Base-by-base conservation (phyloP, 1,140 invertebrate genomes). In the Chironomus striatipennis region DNA sequence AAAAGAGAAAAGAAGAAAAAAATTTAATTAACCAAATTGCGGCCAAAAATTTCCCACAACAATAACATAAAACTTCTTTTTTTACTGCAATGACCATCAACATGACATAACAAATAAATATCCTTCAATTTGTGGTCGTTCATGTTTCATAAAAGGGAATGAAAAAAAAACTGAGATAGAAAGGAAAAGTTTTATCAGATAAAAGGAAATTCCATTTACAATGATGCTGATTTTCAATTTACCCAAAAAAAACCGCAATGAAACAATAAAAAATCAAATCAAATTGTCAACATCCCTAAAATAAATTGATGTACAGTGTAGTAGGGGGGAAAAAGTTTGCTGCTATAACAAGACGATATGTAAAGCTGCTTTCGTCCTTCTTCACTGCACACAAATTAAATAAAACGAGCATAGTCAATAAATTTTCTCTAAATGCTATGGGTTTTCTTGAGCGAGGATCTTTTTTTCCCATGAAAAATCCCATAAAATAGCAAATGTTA, bases 211-310 rank as follows among this genome's bases (percentile, higher is more conserved):
- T 57, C 47, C 47, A 57, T 57, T 57, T 21, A 21, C 17, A 70
- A 70, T 70, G 65, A 70, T 70, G 65, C 20, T 70, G 65, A 70
- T 70, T 70, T 70, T 70, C 65, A 70, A 70, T 70, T 70, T 70
- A 70, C 20, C 17, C 65, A 18, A 70, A 17, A 67, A 70, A 70
- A 21, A 70, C 65, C 65, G 65, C 65, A 70, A 70, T 20, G 20
- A 21, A 70, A 70, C 65, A 70, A 70, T 70, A 70, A 70, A 70
- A 70, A 70, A 70, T 70, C 65, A 70, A 70, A 70, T 70, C 65
- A 70, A 70, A 70, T 70, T 70, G 65, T 70, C 65, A 70, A 70
- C 65, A 70, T 70, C 65, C 65, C 65, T 18, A 18, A 70, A 70
- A 70, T 70, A 70, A 70, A 70, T 70, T 70, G 20, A 21, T 20